A percentile compares a stretch with the other conserved stretches of the same genome.
Conservation (phyloP, 2,113 vertebrate genomes). For the Zeus faber region DNA sequence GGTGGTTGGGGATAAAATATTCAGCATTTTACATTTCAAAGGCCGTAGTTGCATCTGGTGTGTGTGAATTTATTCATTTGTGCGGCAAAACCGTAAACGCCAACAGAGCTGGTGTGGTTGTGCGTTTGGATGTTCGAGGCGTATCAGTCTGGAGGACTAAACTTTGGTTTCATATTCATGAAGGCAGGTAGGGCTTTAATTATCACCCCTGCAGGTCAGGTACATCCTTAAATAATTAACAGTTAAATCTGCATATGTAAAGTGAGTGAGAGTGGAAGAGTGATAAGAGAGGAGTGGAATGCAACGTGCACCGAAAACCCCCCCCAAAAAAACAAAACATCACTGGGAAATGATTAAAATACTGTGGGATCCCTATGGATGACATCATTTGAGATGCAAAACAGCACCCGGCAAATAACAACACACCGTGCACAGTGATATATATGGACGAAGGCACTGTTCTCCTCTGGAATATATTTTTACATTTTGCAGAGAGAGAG, state of each 20-base stretch:
- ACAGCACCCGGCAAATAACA: no score
- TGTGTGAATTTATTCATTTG: conserved; percentile 35
- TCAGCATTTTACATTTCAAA: conserved; percentile 50
- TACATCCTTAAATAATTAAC: conserved; percentile 44
- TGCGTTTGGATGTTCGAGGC: conserved; percentile 17
- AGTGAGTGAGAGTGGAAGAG: conserved; percentile 19
- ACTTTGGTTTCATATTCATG: conserved; percentile 42
- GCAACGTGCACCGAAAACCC: no score
- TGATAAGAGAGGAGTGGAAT: neutral
- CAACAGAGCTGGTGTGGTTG: conserved; percentile 27
- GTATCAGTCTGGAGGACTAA: conserved; percentile 21
- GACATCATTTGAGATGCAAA: no score
- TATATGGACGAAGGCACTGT: no score
- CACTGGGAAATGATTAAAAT: no score
- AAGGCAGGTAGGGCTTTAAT: conserved; percentile 28
- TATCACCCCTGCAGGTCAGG: conserved; percentile 46
- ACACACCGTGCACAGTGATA: no score
- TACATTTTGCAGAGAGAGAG: conserved; percentile 12
- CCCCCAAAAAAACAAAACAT: no score
- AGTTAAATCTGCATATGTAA: conserved; percentile 38
- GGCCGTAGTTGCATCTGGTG: conserved; percentile 20
- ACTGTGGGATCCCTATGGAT: no score
- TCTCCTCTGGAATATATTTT: neutral
- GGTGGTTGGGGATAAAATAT: conserved; percentile 32
- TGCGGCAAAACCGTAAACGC: no score